Conservation (phyloP, 2,113 vertebrate species). For the Syrrhaptes paradoxus region DNA sequence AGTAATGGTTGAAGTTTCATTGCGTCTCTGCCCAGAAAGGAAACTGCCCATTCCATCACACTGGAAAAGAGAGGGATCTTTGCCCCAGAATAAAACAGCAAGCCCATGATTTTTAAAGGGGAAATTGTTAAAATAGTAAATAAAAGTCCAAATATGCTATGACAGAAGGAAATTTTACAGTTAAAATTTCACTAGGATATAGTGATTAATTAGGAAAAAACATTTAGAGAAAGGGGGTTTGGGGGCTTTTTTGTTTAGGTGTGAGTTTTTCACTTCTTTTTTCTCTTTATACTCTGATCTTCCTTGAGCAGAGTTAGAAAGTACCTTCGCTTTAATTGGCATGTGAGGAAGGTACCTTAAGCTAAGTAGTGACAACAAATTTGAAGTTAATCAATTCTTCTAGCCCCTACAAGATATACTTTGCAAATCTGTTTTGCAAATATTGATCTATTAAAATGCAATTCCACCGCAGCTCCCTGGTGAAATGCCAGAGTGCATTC, state of each 20-base stretch:
- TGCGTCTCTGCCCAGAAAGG: background rate
- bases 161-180: background rate
- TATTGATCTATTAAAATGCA: background rate
- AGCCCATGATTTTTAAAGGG: background rate
- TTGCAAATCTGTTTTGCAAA: background rate
- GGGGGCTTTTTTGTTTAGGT: background rate
- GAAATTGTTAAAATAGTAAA: background rate
- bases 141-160: background rate
- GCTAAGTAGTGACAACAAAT: background rate
- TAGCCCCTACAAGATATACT: background rate
- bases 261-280: accelerated
- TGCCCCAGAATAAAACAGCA: background rate
- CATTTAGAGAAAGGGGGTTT: background rate
- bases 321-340: background rate
- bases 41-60: background rate
- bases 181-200: background rate
- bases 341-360: background rate
- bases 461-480: background rate
- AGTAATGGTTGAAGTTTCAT: background rate
- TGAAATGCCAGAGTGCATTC: background rate
- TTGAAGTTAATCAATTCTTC: background rate
- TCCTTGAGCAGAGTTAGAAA: background rate
- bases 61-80: background rate
- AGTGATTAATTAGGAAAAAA: background rate
- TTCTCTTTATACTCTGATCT: background rate